Base-by-base conservation (phyloP, 2,113 vertebrate genomes). In the Porphyrio hochstetteri region DNA sequence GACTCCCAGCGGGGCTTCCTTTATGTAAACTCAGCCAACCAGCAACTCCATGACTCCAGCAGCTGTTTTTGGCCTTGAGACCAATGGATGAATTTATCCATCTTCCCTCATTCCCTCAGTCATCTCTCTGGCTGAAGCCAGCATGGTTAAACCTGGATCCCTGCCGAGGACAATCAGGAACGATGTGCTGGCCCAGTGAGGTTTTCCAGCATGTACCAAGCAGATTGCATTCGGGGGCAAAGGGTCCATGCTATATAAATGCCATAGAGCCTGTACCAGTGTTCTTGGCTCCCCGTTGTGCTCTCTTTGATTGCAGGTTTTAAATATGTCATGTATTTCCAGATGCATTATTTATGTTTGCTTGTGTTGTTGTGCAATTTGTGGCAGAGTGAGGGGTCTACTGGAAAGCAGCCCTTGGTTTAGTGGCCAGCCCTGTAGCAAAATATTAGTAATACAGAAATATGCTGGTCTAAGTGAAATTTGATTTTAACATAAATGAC, bases 301-400 rank as follows among this genome's bases (percentile, higher is more conserved):
- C 83, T 91, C 57, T 79, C 28, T 86, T 74, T 88, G 94, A 96
- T 93, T 93, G 92, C 75, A 89, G 89, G 72, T 89, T 93, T 96
- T 82, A 76, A 93, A 92, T 88, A 59, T 50, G 78, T 72, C 84
- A 67, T 91, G 61, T 88, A 80, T 83, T 91, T 90, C 65, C 92
- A 96, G 91, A 88, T 92, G 69, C 64, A 91, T 93, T 97, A 96
- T 96, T 96, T 97, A 80, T 70, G 80, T 93, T 93, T 92, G 35
- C 95, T 95, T 87, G 50, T 90, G 59, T 97, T 98, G 96, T 97
- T 98, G 96, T 96, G 97, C 96, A 98, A 97, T 95, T 93, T 97
- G 95, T 88, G 97, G 98, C 92, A 86, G 77, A 83, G 77, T 44
- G 74, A 82, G 90, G 93, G 94, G 86, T 77, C 96, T 64, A 4